Evolutionary conservation across 2,888 invertebrate species (phyloP), one percentile per base, ranked within the genome.

Genomic region (Axea sp.): DNA sequence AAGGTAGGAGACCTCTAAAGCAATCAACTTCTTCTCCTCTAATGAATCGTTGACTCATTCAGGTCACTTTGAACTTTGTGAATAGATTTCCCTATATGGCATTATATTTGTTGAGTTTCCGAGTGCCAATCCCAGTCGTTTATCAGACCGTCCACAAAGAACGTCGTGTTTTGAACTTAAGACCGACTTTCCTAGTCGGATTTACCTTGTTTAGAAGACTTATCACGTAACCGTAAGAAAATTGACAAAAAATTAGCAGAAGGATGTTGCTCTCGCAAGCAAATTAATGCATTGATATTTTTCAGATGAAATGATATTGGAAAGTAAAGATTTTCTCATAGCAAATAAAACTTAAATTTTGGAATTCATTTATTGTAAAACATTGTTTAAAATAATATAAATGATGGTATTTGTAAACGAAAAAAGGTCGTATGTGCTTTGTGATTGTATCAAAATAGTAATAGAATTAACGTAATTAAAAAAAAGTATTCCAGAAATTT

Each of bases 1-100:
- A 64, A 71, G 64, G 57, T 41, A 53, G 64, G 17, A 71, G 65
- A 72, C 64, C 72, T 57, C 72, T 43, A 33, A 64, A 72, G 72
- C 64, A 72, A 64, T 72, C 72, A 65, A 72, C 59, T 72, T 72
- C 59, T 64, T 72, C 35, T 41, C 17, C 59, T 28, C 35, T 19
- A 9, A 49, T 65, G 47, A 53, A 47, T 45, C 49, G 37, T 53
- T 8, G 45, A 47, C 31, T 41, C 60, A 30, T 28, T 31, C 37
- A 19, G 31, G 41, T 62, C 37, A 28, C 17, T n/a, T 6, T 8
- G 26, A 60, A 41, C 31, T 65, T 43, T 26, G 24, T 41, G 31
- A 1, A 45, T 45, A 8, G 28, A 53, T 19, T 35, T 24, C 1
- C 24, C 24, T 7, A 47, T 15, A 15, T 19, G 12, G 35, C 15